phyloP scores from a whole-genome alignment of 1,140 invertebrate genomes.

The Cotesia chilonis region DNA sequence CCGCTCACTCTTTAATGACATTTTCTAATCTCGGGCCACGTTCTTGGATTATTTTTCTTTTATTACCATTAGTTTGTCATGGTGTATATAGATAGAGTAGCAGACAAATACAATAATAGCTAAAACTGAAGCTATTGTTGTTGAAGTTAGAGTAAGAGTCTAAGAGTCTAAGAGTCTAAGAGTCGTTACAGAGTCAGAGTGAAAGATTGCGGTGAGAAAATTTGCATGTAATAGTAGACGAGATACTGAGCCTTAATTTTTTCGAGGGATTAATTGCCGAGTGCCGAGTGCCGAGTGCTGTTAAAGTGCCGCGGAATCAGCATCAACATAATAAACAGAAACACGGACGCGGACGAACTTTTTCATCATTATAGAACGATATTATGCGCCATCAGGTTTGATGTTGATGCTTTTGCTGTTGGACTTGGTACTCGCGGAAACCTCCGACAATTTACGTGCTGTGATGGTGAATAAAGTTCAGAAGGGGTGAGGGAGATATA shows the following conservation, averaged over 20 bases:
- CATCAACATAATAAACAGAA: slow-evolving; percentile 24
- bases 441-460: slow-evolving; percentile 52
- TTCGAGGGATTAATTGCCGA: slow-evolving; percentile 43
- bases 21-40: slow-evolving; percentile 55
- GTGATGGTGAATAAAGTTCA: no score
- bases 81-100: background rate
- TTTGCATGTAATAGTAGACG: slow-evolving; percentile 33
- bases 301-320: slow-evolving; percentile 29
- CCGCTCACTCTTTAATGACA: slow-evolving; percentile 50
- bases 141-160: no score
- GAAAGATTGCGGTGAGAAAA: slow-evolving; percentile 23
- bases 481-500: slow-evolving; percentile 39
- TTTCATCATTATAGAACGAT: slow-evolving; percentile 59
- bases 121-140: slow-evolving; percentile 5
- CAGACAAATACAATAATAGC: no score
- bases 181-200: no score
- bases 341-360: slow-evolving; percentile 37
- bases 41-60: slow-evolving; percentile 22
- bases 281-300: slow-evolving; percentile 23
- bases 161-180: no score
- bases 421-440: slow-evolving; percentile 41
- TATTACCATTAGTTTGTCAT: slow-evolving; percentile 17
- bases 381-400: slow-evolving; percentile 48
- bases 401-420: no score
- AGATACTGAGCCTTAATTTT: slow-evolving; percentile 44